Percentiles rank a stretch among this genome's conserved stretches.
phyloP scores from a whole-genome alignment of 92 coral and sea anemone genomes.

The Phymanthus crucifer region DNA sequence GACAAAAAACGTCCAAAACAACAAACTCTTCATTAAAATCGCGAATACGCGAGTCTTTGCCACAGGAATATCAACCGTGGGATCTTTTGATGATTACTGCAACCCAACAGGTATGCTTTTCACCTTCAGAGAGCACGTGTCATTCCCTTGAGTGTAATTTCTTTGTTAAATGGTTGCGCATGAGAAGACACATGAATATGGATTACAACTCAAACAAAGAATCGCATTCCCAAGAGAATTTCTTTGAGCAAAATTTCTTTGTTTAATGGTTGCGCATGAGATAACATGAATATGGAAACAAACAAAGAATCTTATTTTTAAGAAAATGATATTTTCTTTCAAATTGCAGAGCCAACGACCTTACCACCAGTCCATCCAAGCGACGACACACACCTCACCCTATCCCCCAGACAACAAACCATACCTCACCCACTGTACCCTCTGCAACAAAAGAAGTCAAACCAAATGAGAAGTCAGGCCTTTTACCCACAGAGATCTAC shows the following conservation, averaged over 20 bases:
- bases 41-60: not conserved
- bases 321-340: not conserved
- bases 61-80: not conserved
- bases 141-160: no score
- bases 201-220: no score
- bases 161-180: no score
- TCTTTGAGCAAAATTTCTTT: no score
- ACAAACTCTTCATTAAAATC: not conserved
- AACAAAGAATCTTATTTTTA: not conserved
- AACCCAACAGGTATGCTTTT: not conserved
- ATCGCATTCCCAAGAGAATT: no score
- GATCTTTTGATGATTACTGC: constrained; percentile 19
- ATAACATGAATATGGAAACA: no score
- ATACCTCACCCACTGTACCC: not conserved
- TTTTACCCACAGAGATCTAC: constrained; percentile 5
- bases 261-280: no score
- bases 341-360: not conserved
- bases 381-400: not conserved
- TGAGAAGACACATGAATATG: no score
- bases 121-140: no score
- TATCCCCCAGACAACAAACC: not conserved
- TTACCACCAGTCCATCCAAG: not conserved
- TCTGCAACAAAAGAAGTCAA: not conserved
- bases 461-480: not conserved
- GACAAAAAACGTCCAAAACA: not conserved